Conservation (phyloP, 2,113 vertebrate genomes). For the Cariama cristata region DNA sequence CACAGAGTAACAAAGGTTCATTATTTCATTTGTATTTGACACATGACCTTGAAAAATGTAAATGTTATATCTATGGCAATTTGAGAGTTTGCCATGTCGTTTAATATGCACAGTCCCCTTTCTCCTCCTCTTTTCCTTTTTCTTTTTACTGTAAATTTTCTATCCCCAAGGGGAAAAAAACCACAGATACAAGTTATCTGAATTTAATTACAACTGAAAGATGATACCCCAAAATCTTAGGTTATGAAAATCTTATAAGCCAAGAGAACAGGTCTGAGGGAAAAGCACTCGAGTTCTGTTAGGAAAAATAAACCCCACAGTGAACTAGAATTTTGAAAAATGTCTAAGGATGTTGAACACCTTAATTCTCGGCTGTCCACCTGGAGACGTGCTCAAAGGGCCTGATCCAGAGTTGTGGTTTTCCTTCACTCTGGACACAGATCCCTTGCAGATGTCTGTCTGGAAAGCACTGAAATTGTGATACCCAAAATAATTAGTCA, state of each 20-base stretch:
- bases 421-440: not conserved
- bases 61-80: slow-evolving; percentile 7
- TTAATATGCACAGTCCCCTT: not conserved
- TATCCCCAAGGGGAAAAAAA: not conserved
- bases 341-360: not conserved
- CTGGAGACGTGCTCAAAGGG: not conserved
- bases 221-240: not conserved
- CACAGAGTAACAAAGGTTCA: slow-evolving; percentile 14
- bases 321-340: not conserved
- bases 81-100: not conserved
- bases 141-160: not conserved
- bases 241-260: not conserved
- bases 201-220: slow-evolving; percentile 10
- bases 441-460: not conserved
- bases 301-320: accelerated
- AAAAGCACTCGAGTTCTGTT: not conserved
- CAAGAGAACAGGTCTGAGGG: not conserved
- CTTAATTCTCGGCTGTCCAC: not conserved
- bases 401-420: not conserved
- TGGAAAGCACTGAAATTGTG: not conserved
- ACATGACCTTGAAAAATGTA: slow-evolving; percentile 53
- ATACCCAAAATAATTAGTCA: not conserved
- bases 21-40: slow-evolving; percentile 51
- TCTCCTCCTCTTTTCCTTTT: not conserved
- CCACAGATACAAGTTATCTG: not conserved